Conservation (phyloP, 2,797 vertebrate species). For the Pseudotriccus pelzelni region DNA sequence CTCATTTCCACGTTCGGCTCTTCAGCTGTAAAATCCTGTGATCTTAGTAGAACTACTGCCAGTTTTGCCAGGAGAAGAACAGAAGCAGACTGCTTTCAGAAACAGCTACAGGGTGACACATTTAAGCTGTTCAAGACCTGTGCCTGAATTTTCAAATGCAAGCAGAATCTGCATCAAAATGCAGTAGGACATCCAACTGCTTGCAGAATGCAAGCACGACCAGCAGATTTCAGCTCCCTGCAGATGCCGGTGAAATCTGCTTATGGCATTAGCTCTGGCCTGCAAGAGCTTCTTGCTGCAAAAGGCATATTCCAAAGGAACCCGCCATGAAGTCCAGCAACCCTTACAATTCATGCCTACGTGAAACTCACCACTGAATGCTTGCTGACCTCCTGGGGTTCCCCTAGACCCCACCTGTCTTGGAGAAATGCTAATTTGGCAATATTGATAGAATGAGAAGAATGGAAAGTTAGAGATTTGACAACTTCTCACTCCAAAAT, state of each 20-base stretch:
- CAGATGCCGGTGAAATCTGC: background rate
- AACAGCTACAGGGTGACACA: background rate
- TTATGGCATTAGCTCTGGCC: conserved; percentile 1
- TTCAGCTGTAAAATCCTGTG: background rate
- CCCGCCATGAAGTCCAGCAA: background rate
- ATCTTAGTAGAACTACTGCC: background rate
- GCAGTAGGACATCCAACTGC: background rate
- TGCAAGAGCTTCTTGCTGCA: conserved; percentile 12
- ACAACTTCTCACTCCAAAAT: conserved; percentile 38
- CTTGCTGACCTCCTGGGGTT: background rate
- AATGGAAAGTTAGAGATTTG: background rate
- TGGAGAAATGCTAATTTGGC: conserved; percentile 23
- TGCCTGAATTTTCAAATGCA: background rate
- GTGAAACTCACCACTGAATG: background rate
- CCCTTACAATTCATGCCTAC: background rate
- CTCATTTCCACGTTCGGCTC: background rate
- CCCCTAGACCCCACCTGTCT: background rate
- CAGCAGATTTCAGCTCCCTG: background rate
- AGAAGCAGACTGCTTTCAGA: background rate
- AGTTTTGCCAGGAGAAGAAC: conserved; percentile 27
- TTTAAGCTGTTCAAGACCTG: background rate
- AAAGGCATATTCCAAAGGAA: conserved; percentile 39
- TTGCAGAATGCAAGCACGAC: background rate
- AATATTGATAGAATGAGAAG: conserved; percentile 31
- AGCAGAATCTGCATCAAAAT: conserved; percentile 12